Evolutionary conservation across 2,797 vertebrate species (phyloP).

Genomic region (Eremophila alpestris): DNA sequence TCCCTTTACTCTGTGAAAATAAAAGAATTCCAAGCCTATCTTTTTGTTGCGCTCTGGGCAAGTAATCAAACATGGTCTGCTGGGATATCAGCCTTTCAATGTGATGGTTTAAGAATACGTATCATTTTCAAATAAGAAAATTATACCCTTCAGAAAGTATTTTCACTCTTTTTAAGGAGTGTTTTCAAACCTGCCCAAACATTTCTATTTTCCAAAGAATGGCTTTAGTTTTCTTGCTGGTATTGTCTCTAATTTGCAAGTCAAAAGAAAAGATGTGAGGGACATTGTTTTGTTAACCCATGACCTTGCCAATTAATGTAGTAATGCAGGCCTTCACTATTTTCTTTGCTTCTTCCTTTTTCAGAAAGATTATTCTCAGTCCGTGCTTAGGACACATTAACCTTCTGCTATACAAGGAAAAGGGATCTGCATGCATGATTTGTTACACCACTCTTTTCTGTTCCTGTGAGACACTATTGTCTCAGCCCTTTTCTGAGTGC

Average conservation of each 20-base stretch:
- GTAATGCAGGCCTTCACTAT: background rate
- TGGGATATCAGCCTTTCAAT: background rate
- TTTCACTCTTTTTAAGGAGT: background rate
- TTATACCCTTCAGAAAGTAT: background rate
- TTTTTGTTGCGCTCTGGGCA: background rate
- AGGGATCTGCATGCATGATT: background rate
- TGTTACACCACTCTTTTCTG: background rate
- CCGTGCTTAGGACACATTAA: background rate
- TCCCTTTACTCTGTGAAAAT: background rate
- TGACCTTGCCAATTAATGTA: background rate
- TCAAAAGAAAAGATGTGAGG: background rate
- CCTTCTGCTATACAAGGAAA: background rate
- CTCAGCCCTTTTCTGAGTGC: background rate
- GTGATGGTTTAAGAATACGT: background rate
- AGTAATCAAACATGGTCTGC: constrained; percentile 2
- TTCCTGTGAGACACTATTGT: background rate
- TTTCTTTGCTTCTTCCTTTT: background rate
- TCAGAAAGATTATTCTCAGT: background rate
- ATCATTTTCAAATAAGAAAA: constrained; percentile 30
- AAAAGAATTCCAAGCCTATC: constrained; percentile 44
- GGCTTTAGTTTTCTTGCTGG: background rate
- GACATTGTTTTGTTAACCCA: background rate
- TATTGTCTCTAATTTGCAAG: background rate
- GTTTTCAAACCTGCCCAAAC: background rate
- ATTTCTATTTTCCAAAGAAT: background rate